Conservation (phyloP, 2,113 vertebrate genomes). For the Rhinogobius similis region DNA sequence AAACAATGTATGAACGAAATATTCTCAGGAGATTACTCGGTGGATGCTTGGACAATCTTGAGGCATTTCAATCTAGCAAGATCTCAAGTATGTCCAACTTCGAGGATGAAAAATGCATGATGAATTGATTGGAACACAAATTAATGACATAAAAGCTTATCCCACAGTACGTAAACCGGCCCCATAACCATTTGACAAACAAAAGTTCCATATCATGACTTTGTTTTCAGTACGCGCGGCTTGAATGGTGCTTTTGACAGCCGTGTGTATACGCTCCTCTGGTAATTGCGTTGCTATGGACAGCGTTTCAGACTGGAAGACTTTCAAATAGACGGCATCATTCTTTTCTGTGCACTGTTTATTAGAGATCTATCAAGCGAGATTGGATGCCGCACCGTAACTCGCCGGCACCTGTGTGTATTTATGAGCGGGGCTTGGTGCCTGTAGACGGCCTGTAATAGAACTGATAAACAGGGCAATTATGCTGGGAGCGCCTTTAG, state of each 20-base stretch:
- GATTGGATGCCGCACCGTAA: constrained; percentile 56
- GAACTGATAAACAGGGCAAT: constrained; percentile 77
- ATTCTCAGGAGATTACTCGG: no score
- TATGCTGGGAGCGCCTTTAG: constrained; percentile 57
- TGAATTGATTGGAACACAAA: no score
- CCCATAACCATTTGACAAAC: no score
- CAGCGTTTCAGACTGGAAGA: constrained; percentile 55
- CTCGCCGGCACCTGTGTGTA: constrained; percentile 58
- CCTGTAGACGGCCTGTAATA: constrained; percentile 66
- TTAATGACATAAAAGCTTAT: no score
- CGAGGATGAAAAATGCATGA: no score
- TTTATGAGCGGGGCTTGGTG: constrained; percentile 62
- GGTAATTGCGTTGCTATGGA: constrained; percentile 63
- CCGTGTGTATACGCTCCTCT: constrained; percentile 27
- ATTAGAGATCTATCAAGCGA: constrained; percentile 70
- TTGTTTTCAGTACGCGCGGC: neutral
- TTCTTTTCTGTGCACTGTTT: constrained; percentile 66
- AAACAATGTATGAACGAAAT: no score
- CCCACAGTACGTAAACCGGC: no score
- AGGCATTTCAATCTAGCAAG: no score
- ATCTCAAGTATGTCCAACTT: no score
- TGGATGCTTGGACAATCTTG: no score
- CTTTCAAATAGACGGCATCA: constrained; percentile 66
- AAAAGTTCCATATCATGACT: no score
- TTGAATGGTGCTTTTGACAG: constrained; percentile 45